Percentiles rank a stretch among this genome's conserved stretches.
Conservation (phyloP, 2,888 invertebrate genomes). For the Leptothorax acervorum region DNA sequence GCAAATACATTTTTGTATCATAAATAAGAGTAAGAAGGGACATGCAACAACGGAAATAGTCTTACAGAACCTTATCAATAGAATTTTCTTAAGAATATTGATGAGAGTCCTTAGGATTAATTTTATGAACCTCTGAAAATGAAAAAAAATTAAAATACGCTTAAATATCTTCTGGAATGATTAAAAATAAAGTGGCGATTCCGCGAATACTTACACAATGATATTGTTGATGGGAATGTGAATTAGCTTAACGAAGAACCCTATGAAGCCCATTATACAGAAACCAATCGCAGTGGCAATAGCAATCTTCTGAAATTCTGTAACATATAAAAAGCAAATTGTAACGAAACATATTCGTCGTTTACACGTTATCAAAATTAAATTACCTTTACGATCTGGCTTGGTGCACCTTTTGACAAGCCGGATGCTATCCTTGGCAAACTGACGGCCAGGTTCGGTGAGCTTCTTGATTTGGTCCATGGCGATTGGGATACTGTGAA, state of each 20-base stretch:
- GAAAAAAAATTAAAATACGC: conserved; percentile 4
- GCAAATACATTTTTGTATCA: conserved; percentile 74
- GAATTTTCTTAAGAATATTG: conserved; percentile 14
- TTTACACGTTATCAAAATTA: not conserved
- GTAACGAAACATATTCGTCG: not conserved
- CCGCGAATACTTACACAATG: conserved; percentile 92
- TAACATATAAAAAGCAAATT: conserved; percentile 78
- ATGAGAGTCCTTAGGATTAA: conserved; percentile 32
- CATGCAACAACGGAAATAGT: conserved; percentile 68
- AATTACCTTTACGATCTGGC: conserved; percentile 97
- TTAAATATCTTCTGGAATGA: not conserved
- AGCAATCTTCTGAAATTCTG: conserved; percentile 99
- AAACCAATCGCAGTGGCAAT: conserved; percentile 99
- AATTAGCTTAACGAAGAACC: conserved; percentile 99
- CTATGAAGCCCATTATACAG: conserved; percentile 99
- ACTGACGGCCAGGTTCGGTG: conserved; percentile 97
- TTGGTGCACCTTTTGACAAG: conserved; percentile 99
- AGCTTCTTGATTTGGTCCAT: conserved; percentile 99
- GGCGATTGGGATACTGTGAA: conserved; percentile 13
- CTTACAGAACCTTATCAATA: conserved; percentile 76
- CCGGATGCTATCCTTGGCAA: conserved; percentile 99
- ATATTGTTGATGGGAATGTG: conserved; percentile 99
- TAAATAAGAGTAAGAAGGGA: conserved; percentile 76
- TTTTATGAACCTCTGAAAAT: conserved; percentile 82
- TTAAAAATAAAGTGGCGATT: conserved; percentile 75